Conservation (phyloP, 1,140 invertebrate species). For the Drosophila novamexicana region DNA sequence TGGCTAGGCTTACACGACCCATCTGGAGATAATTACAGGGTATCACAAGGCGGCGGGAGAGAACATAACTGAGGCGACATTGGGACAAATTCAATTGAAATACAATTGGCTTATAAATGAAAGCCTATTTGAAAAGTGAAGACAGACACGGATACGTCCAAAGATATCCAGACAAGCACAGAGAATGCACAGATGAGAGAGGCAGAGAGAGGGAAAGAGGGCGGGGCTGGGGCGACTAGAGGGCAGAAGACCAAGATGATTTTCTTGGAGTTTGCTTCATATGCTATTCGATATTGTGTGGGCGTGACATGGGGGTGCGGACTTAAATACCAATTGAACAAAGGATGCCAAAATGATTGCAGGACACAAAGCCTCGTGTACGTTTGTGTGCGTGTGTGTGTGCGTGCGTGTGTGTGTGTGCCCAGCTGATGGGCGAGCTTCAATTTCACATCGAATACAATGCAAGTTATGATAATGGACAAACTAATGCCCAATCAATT, state of each 20-base stretch:
- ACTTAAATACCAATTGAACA: constrained; percentile 55
- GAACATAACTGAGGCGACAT: constrained; percentile 29
- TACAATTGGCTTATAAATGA: constrained; percentile 77
- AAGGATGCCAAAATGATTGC: constrained; percentile 38
- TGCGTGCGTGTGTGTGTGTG: not conserved
- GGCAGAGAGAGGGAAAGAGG: not conserved
- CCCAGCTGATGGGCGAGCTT: constrained; percentile 6
- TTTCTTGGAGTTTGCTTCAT: constrained; percentile 43
- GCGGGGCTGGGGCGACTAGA: too few species aligned
- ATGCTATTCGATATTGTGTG: constrained; percentile 53
- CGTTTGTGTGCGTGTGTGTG: not conserved
- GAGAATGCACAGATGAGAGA: not conserved
- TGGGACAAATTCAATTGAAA: constrained; percentile 74
- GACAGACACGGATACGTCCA: constrained; percentile 8
- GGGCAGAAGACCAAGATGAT: not conserved
- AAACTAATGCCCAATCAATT: not conserved
- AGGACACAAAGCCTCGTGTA: constrained; percentile 3
- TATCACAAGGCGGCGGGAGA: not conserved
- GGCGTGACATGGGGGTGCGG: constrained; percentile 48
- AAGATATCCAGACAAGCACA: not conserved
- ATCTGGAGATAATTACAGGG: not conserved
- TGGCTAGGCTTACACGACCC: too few species aligned
- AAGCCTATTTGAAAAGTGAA: constrained; percentile 62
- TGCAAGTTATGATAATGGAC: not conserved
- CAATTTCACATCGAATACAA: constrained; percentile 27